These are phyloP conservation scores for Goniozus legneri DNA, from an alignment of 1,140 invertebrate species.

Conservation along the genomic window DNA sequence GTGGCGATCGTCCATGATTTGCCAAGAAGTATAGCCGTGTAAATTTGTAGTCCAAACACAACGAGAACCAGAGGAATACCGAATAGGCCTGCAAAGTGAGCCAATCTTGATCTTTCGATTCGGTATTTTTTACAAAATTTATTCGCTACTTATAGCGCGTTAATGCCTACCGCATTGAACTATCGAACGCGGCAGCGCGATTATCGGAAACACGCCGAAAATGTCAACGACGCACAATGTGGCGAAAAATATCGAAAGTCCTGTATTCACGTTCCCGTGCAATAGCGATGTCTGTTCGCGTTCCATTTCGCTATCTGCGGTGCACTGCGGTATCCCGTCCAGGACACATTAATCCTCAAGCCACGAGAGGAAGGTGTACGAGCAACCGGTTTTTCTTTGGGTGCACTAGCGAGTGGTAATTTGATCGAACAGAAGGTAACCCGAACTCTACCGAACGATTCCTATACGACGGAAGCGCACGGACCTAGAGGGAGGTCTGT, in stretches of 20 bases:
- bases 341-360: no score
- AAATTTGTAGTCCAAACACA: constrained; percentile 69
- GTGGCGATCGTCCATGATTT: constrained; percentile 72
- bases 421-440: constrained; percentile 32
- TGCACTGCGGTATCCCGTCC: no score
- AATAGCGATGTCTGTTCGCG: constrained; percentile 34
- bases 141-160: neutral
- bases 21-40: constrained; percentile 70
- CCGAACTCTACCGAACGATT: constrained; percentile 34
- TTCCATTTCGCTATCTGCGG: constrained; percentile 29
- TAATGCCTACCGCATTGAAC: constrained; percentile 66
- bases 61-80: constrained; percentile 66
- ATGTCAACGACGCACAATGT: constrained; percentile 74
- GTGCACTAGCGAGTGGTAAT: no score
- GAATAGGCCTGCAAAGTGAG: constrained; percentile 61
- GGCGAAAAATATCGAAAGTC: constrained; percentile 66
- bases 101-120: neutral
- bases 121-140: neutral
- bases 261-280: constrained; percentile 32
- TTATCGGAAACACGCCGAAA: constrained; percentile 77
- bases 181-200: constrained; percentile 68
- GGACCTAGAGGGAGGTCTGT: no score
- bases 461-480: constrained; percentile 4
- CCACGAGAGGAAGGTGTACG: neutral
- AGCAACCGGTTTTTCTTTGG: constrained; percentile 37